Percentiles rank a stretch among this genome's conserved stretches.
Conservation (phyloP, 1,140 invertebrate species). For the Bombus difficillimus region DNA sequence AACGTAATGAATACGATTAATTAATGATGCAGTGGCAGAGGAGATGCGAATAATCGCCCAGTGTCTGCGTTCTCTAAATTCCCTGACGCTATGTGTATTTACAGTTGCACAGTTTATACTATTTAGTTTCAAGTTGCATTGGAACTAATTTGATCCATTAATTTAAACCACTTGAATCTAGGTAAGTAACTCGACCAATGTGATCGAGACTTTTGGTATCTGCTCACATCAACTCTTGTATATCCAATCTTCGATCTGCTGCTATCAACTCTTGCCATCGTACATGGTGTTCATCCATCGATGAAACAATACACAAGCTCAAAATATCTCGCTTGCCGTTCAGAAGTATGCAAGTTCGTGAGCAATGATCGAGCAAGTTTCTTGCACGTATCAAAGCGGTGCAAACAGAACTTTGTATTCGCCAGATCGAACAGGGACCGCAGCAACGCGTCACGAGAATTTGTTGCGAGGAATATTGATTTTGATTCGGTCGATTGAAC, state of each 20-base stretch:
- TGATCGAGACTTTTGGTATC: too few species aligned
- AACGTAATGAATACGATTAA: conserved; percentile 54
- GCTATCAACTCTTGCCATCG: background rate
- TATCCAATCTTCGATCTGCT: background rate
- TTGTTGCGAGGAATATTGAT: conserved; percentile 31
- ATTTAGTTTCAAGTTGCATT: background rate
- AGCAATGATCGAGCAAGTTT: background rate
- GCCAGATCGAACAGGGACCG: background rate
- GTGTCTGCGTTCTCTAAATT: background rate
- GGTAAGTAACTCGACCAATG: too few species aligned
- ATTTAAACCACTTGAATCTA: too few species aligned
- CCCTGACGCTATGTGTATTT: background rate
- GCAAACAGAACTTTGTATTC: conserved; percentile 22
- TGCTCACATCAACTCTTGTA: too few species aligned
- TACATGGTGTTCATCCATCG: background rate
- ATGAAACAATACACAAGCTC: too few species aligned
- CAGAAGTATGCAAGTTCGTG: too few species aligned
- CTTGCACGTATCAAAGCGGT: background rate
- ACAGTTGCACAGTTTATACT: background rate
- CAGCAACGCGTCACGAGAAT: conserved; percentile 1
- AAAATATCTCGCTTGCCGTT: too few species aligned
- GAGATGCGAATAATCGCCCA: background rate
- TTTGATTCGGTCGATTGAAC: background rate
- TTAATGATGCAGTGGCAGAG: conserved; percentile 43
- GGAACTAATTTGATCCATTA: too few species aligned